Evolutionary conservation across 2,113 vertebrate species (phyloP).

Genomic region (Desmodus rotundus): DNA sequence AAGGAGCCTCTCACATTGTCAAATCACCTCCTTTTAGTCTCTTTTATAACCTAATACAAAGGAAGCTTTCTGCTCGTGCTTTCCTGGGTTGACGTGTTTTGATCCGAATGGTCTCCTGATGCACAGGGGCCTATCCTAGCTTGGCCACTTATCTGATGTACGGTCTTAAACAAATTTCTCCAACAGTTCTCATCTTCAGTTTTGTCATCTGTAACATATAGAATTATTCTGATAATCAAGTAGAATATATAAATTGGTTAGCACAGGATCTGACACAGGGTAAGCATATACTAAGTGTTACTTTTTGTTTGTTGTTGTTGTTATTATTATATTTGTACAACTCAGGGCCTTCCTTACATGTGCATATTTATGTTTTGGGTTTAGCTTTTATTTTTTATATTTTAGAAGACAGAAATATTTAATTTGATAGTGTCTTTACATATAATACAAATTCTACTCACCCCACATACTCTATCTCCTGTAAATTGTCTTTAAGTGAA

Average conservation of each 20-base stretch:
- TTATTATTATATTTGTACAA: background rate
- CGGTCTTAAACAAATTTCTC: background rate
- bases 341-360: background rate
- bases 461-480: background rate
- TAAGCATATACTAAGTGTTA: background rate
- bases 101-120: background rate
- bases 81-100: background rate
- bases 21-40: background rate
- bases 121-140: background rate
- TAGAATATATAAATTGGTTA: background rate
- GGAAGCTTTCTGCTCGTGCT: background rate
- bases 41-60: background rate
- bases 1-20: background rate
- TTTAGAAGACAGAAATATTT: slow-evolving; percentile 6
- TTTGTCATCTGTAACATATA: background rate
- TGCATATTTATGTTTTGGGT: background rate
- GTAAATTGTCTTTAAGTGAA: slow-evolving; percentile 11
- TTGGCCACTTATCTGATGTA: background rate
- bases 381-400: background rate
- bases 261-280: background rate
- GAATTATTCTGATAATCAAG: background rate
- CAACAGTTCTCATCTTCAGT: background rate
- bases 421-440: slow-evolving; percentile 8
- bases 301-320: background rate
- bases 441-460: background rate